Conservation (phyloP, 2,113 vertebrate genomes). For the Nibea coibor region DNA sequence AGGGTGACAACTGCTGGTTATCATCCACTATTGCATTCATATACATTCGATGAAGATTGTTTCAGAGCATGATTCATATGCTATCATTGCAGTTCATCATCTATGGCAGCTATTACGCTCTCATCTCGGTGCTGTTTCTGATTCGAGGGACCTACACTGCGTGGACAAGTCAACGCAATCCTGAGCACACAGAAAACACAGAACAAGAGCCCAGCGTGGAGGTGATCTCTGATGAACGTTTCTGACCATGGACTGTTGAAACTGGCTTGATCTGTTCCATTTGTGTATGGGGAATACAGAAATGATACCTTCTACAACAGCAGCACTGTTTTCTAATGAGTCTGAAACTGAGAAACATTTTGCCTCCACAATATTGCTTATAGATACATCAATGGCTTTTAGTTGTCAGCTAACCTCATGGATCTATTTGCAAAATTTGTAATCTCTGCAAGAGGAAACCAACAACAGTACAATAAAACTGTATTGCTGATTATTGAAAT, state of each 20-base stretch:
- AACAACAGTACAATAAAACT: slow-evolving; percentile 6
- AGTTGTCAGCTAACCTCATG: neutral
- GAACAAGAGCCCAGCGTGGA: slow-evolving; percentile 13
- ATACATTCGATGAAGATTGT: neutral
- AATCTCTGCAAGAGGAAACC: neutral
- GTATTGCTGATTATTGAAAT: neutral
- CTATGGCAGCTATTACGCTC: slow-evolving; percentile 80
- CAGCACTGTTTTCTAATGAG: neutral
- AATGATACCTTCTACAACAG: neutral
- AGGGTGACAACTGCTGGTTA: slow-evolving; percentile 61
- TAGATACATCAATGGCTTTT: neutral
- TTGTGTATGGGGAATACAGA: slow-evolving; percentile 9
- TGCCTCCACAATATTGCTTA: neutral
- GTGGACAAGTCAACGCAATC: slow-evolving; percentile 18
- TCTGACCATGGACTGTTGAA: slow-evolving; percentile 47
- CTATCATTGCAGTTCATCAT: slow-evolving; percentile 73
- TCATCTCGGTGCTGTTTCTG: slow-evolving; percentile 79
- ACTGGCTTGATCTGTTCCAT: neutral
- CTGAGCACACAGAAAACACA: neutral
- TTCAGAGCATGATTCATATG: neutral
- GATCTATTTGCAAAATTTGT: neutral
- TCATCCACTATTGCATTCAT: slow-evolving; percentile 9
- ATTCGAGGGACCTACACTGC: slow-evolving; percentile 73
- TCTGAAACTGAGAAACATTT: neutral
- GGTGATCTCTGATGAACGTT: slow-evolving; percentile 49